Evolutionary conservation across 2,888 invertebrate species (phyloP), one percentile per base, ranked within the genome.

Genomic region (Tricholauxania praeusta): DNA sequence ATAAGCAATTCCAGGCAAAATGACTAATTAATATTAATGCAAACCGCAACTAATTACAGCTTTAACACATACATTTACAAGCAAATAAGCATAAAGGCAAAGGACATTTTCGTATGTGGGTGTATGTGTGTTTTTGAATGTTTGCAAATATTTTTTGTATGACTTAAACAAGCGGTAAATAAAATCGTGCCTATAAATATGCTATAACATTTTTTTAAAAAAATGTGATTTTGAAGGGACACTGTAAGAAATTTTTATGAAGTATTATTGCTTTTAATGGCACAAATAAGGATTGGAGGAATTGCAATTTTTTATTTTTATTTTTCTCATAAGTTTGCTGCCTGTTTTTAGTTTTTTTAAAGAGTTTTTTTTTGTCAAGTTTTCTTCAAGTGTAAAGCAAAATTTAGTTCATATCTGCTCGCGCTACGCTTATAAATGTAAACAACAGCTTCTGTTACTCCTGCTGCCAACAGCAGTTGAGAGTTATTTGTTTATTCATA

Each of bases 401-500:
- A 12, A 15, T n/a, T 47, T n/a, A 39, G 17, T 22, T 15, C 8
- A 59, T 59, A 15, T 1, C 7, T 59, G 14, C 12, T 17, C 12
- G 59, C 22, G 19, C 22, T 19, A 19, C 7, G 10, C 22, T 8
- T 22, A 59, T 19, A 59, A 19, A 22, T 28, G 17, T 53, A 66
- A 66, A 53, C 39, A 66, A 55, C 66, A 55, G 60, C 60, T 62
- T 15, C 7, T 39, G 39, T 32, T 12, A n/a, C 66, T 19, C n/a
- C 60, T 62, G 39, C 7, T 39, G 47, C 60, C 15, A 39, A 17
- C 28, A 39, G 32, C 32, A 17, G 60, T 39, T 39, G 28, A 8
- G 32, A 62, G 66, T 82, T 84, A 81, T 85, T 85, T 85, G 82
- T 82, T 84, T 84, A 84, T 85, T 84, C 85, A 84, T 84, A 85